Conservation (phyloP, 2,113 vertebrate genomes). For the Climacteris rufus region DNA sequence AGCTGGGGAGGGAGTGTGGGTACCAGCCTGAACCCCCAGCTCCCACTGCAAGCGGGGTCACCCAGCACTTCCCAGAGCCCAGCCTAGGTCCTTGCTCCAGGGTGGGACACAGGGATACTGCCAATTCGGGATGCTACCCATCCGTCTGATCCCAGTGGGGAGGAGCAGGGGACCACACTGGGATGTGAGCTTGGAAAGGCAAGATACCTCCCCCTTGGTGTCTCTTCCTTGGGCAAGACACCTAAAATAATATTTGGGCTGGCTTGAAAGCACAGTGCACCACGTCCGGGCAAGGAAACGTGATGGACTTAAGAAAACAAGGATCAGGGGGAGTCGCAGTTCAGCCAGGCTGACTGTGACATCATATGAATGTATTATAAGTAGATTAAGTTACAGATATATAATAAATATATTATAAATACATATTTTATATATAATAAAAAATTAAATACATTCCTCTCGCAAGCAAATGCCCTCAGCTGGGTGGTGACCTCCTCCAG, state of each 20-base stretch:
- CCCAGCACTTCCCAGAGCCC: not conserved
- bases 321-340: not conserved
- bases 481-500: not conserved
- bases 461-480: not conserved
- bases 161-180: not conserved
- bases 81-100: not conserved
- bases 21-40: not conserved
- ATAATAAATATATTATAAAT: not conserved
- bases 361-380: not conserved
- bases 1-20: not conserved
- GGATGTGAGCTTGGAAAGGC: not conserved
- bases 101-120: not conserved
- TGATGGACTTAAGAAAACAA: not conserved
- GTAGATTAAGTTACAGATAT: not conserved
- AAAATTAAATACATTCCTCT: not conserved
- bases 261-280: not conserved
- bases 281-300: not conserved
- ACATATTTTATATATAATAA: not conserved
- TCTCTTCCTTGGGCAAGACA: not conserved
- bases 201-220: not conserved
- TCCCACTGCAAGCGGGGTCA: accelerated
- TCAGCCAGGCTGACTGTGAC: not conserved
- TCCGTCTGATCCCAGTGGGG: not conserved
- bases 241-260: slow-evolving; percentile 44
- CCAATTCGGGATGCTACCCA: not conserved